Percentiles rank a stretch among this genome's conserved stretches.
phyloP scores from a whole-genome alignment of 2,888 invertebrate genomes.

The Himalopsyche anomala region DNA sequence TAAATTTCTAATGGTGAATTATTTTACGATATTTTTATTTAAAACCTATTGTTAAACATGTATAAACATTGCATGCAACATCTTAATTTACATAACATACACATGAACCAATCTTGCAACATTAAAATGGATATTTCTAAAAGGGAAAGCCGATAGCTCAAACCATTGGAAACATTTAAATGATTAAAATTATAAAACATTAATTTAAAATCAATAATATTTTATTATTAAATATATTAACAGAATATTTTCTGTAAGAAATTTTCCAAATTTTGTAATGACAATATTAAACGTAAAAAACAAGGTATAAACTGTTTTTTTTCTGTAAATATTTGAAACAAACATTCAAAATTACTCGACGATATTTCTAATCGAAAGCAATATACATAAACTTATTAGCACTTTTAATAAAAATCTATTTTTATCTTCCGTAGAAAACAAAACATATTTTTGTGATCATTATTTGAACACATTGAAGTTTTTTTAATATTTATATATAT shows the following conservation, averaged over 20 bases:
- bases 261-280: too few species aligned
- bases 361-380: too few species aligned
- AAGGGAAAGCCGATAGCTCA: constrained; percentile 52
- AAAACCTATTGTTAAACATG: constrained; percentile 44
- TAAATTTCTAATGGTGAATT: background rate
- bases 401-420: too few species aligned
- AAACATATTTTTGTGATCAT: too few species aligned
- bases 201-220: constrained; percentile 23
- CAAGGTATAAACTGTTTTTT: too few species aligned
- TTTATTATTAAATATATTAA: background rate
- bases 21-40: background rate
- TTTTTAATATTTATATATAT: too few species aligned
- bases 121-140: constrained; percentile 48
- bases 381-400: too few species aligned
- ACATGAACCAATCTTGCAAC: constrained; percentile 52
- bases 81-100: constrained; percentile 52
- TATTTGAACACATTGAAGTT: too few species aligned
- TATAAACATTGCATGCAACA: constrained; percentile 53
- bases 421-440: too few species aligned
- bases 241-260: background rate
- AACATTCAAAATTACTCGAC: too few species aligned
- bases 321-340: too few species aligned
- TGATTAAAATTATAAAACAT: constrained; percentile 44
- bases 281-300: too few species aligned
- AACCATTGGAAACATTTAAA: constrained; percentile 57